Percentiles rank a stretch among this genome's conserved stretches.
phyloP scores from a whole-genome alignment of 1,140 invertebrate species.

The Pogonomyrmex californicus region DNA sequence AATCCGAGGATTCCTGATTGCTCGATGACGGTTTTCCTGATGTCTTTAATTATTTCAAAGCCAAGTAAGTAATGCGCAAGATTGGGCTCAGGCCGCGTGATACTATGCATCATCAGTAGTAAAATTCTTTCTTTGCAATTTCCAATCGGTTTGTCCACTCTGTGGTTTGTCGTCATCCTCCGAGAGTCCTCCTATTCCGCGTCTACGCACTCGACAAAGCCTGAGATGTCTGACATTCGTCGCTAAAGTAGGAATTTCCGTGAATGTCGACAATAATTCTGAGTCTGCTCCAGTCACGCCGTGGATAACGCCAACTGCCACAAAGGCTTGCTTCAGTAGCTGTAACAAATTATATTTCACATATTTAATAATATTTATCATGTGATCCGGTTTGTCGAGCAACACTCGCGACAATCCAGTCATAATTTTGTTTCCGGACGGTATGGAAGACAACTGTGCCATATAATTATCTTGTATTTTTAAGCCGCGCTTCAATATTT shows the following conservation, averaged over 20 bases:
- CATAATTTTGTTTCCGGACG: constrained; percentile 89
- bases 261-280: constrained; percentile 91
- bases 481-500: constrained; percentile 89
- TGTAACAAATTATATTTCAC: constrained; percentile 91
- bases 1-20: constrained; percentile 91
- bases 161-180: constrained; percentile 79
- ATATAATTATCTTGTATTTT: constrained; percentile 91
- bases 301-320: constrained; percentile 91
- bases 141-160: constrained; percentile 73
- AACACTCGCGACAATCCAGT: constrained; percentile 93
- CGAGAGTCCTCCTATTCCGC: constrained; percentile 86
- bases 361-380: constrained; percentile 93
- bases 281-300: constrained; percentile 90
- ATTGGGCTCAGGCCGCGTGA: constrained; percentile 93
- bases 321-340: constrained; percentile 90
- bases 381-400: constrained; percentile 93
- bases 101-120: constrained; percentile 91
- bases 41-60: constrained; percentile 91
- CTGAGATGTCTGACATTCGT: constrained; percentile 89
- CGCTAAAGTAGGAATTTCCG: constrained; percentile 87
- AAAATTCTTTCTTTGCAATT: constrained; percentile 91
- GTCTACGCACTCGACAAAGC: constrained; percentile 96
- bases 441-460: constrained; percentile 85
- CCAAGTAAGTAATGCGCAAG: constrained; percentile 96
- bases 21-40: constrained; percentile 91